Conservation (phyloP, 2,888 invertebrate genomes). For the Nephrotoma guestfalica region DNA sequence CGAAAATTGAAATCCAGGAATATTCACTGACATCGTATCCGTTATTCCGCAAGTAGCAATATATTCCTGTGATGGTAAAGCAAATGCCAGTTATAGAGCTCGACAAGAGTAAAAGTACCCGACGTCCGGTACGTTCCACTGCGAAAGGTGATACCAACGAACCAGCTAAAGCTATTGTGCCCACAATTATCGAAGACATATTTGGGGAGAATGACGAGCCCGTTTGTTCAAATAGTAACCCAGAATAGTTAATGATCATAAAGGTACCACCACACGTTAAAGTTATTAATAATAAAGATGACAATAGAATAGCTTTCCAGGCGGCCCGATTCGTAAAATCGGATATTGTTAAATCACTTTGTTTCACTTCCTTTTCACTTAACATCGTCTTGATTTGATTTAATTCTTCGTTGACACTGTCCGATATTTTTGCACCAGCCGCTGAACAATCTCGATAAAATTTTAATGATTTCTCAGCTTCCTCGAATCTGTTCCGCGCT, state of each 20-base stretch:
- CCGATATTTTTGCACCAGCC: neutral
- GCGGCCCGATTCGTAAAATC: neutral
- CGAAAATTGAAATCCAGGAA: conserved; percentile 26
- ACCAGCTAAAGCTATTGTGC: conserved; percentile 15
- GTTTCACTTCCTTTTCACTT: neutral
- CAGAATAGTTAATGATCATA: conserved; percentile 28
- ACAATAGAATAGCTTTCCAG: neutral
- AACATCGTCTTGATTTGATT: neutral
- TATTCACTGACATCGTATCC: conserved; percentile 18
- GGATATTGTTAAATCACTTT: neutral
- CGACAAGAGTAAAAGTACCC: conserved; percentile 19
- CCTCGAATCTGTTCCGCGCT: neutral
- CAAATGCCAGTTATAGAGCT: conserved; percentile 23
- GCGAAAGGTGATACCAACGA: conserved; percentile 19
- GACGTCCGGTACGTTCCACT: conserved; percentile 26
- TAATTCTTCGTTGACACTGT: neutral
- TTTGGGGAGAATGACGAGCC: conserved; percentile 25
- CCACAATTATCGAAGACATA: conserved; percentile 26
- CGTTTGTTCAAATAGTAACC: conserved; percentile 24
- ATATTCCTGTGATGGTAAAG: conserved; percentile 20
- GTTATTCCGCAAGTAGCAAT: conserved; percentile 18
- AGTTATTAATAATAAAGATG: neutral
- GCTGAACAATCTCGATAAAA: neutral
- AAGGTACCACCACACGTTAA: conserved; percentile 26
- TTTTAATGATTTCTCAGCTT: neutral